Conservation (phyloP, 1,140 invertebrate species). For the Colletes latitarsis region DNA sequence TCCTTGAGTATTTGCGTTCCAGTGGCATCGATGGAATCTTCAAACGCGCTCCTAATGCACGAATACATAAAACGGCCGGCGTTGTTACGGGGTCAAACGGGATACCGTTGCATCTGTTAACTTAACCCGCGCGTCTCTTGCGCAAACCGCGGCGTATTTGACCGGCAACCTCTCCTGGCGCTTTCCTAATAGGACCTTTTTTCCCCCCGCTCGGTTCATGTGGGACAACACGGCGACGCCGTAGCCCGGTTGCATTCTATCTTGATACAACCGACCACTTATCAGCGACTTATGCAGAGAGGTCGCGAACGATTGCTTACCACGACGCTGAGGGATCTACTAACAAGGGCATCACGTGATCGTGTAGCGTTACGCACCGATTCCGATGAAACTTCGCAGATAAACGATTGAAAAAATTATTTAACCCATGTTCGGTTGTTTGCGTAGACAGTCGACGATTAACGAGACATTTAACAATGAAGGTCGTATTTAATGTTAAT, state of each 20-base stretch:
- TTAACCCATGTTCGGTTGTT: too few relatives aligned
- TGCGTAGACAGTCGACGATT: too few relatives aligned
- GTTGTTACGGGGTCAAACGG: constrained; percentile 41
- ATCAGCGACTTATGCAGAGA: constrained; percentile 20
- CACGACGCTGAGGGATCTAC: not conserved
- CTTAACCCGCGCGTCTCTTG: constrained; percentile 23
- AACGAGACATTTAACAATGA: too few relatives aligned
- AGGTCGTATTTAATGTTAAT: too few relatives aligned
- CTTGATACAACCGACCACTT: constrained; percentile 32
- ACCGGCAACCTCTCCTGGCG: constrained; percentile 5
- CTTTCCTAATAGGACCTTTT: constrained; percentile 22
- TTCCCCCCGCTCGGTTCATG: not conserved
- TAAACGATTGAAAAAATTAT: too few relatives aligned
- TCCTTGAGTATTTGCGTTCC: constrained; percentile 27
- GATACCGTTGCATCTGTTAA: constrained; percentile 45
- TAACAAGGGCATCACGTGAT: not conserved
- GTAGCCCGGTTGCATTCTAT: constrained; percentile 35
- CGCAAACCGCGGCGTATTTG: constrained; percentile 19
- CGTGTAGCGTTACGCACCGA: not conserved
- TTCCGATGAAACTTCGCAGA: too few relatives aligned
- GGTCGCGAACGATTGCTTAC: not conserved
- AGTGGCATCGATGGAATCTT: constrained; percentile 36
- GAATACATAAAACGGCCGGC: constrained; percentile 27
- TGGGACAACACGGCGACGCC: constrained; percentile 13
- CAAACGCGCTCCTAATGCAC: constrained; percentile 22